A percentile compares a stretch with the other conserved stretches of the same genome.
phyloP scores from a whole-genome alignment of 2,113 vertebrate species.

The Lasiurus borealis region DNA sequence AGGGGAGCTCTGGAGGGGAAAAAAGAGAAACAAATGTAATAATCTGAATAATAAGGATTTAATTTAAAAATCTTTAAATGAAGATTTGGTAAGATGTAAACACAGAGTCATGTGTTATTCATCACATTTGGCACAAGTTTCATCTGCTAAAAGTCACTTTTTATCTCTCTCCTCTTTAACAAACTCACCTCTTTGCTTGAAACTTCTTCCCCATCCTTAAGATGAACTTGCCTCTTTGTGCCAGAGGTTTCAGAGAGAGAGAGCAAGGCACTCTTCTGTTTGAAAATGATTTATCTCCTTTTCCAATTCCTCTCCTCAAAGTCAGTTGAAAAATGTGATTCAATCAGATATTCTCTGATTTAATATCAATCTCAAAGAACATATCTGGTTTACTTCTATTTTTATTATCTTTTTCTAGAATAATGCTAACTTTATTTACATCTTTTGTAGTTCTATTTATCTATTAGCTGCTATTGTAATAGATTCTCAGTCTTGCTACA shows the following conservation, averaged over 20 bases:
- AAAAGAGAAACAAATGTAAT: no score
- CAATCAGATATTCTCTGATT: conserved; percentile 13
- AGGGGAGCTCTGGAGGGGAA: no score
- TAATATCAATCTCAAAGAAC: neutral
- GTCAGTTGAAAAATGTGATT: neutral
- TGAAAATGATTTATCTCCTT: neutral
- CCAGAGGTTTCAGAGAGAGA: neutral
- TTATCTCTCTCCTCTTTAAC: neutral
- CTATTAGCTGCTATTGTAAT: neutral
- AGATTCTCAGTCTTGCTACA: neutral
- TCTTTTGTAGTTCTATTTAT: neutral
- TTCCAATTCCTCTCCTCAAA: neutral
- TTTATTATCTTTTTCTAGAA: conserved; percentile 15
- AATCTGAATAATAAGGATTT: no score
- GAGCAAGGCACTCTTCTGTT: neutral
- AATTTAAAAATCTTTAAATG: no score
- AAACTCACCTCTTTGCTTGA: neutral
- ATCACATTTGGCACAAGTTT: neutral
- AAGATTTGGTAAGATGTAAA: neutral
- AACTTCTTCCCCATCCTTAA: neutral
- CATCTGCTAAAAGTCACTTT: neutral
- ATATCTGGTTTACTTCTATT: neutral
- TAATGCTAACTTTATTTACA: conserved; percentile 2
- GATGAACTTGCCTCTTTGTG: neutral
- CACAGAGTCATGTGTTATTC: neutral